These are phyloP conservation scores for Siniperca chuatsi DNA, from an alignment of 2,113 vertebrate species.

Conservation along the genomic window DNA sequence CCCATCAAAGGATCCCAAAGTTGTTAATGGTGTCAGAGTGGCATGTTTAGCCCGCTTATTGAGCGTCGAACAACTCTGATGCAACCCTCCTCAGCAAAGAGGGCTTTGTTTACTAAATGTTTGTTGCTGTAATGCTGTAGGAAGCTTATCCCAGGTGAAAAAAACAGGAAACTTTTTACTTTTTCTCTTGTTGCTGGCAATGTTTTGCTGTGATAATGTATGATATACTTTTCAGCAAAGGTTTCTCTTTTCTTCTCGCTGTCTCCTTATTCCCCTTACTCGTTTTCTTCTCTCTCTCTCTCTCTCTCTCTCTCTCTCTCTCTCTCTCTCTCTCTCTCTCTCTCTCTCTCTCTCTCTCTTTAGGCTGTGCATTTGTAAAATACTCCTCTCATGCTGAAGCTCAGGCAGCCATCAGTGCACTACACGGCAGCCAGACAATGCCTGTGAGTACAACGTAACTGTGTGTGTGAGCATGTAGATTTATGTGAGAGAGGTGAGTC, in stretches of 20 bases:
- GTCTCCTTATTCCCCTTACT: constrained; percentile 16
- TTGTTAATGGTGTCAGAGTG: constrained; percentile 69
- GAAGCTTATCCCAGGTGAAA: neutral
- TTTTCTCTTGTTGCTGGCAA: constrained; percentile 4
- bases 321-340: constrained; percentile 32
- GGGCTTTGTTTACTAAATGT: constrained; percentile 45
- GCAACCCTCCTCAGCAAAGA: constrained; percentile 38
- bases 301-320: constrained; percentile 27
- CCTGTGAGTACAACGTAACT: constrained; percentile 88
- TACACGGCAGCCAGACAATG: constrained; percentile 98
- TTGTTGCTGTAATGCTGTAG: constrained; percentile 25
- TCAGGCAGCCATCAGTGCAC: constrained; percentile 94
- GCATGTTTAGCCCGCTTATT: constrained; percentile 53
- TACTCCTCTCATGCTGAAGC: constrained; percentile 95
- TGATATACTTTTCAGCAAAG: constrained; percentile 17
- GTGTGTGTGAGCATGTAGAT: constrained; percentile 54
- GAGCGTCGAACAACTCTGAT: constrained; percentile 39
- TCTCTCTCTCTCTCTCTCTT: constrained; percentile 32
- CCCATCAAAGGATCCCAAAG: constrained; percentile 60
- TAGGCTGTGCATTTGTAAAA: constrained; percentile 98
- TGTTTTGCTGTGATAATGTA: constrained; percentile 7
- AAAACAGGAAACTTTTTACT: neutral
- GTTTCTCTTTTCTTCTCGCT: constrained; percentile 16
- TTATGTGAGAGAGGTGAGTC: constrained; percentile 62
- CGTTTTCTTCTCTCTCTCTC: neutral